Evolutionary conservation across 2,113 vertebrate genomes (phyloP).

Genomic region (Chaenocephalus aceratus): DNA sequence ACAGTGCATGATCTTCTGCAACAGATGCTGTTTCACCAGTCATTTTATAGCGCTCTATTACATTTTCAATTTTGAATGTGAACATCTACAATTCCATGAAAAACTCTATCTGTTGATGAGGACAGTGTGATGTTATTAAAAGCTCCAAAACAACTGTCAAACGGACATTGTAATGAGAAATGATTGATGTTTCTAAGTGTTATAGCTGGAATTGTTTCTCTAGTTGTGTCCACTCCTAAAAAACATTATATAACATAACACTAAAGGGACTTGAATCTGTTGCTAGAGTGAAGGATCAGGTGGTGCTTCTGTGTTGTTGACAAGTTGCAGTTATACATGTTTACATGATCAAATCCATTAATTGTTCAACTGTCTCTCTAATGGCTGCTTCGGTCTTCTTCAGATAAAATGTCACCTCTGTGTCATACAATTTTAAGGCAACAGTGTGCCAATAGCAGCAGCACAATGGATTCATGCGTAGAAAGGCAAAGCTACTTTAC

Average conservation of each 20-base stretch:
- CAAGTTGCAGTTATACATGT: neutral
- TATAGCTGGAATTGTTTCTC: neutral
- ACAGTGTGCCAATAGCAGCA: neutral
- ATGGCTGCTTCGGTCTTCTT: slow-evolving; percentile 2
- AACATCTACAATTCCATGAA: neutral
- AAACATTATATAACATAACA: slow-evolving; percentile 2
- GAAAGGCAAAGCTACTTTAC: slow-evolving; percentile 3
- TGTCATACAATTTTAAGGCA: neutral
- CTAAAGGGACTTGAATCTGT: neutral
- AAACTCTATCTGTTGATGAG: neutral
- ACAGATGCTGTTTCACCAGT: neutral
- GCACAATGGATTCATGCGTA: neutral
- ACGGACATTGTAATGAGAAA: neutral
- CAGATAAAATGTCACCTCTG: slow-evolving; percentile 9
- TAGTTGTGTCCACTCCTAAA: slow-evolving; percentile 15
- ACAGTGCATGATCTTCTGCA: neutral
- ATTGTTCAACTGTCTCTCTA: slow-evolving; percentile 8
- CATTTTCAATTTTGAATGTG: neutral
- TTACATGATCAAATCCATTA: slow-evolving; percentile 1
- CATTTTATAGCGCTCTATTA: neutral
- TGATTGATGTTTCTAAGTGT: neutral
- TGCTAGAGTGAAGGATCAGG: slow-evolving; percentile 1
- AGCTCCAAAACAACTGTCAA: neutral
- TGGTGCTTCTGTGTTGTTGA: slow-evolving; percentile 20
- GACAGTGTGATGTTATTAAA: neutral